Base-by-base conservation (phyloP, 2,888 invertebrate genomes). In the Aromia moschata region DNA sequence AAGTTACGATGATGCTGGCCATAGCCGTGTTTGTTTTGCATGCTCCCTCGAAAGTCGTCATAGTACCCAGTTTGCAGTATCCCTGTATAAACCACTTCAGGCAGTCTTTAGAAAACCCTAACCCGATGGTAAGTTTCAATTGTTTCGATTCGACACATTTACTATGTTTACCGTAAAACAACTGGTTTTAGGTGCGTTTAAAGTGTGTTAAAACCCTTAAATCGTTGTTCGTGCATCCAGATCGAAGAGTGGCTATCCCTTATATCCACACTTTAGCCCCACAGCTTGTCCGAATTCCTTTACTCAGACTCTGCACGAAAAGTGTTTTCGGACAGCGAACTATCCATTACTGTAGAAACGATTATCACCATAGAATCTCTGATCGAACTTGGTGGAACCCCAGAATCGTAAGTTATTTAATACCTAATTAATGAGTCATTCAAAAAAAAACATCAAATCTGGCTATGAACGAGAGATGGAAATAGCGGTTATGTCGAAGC, bases 11-110 rank as follows among this genome's bases (percentile, higher is more conserved):
- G 81, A 88, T 98, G 80, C 84, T 94, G 62, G 92, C 94, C 0
- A 92, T 97, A 76, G 91, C 93, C 1, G 93, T 94, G 5, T 92
- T 98, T 71, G 87, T 97, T 61, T 86, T 93, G 37, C 89, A 94
- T 70, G 91, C 94, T 4, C 90, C 93, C 1, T 86, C 90, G 0
- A 86, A 89, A 69, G 90, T 92, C 9, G 87, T 91, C 9, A 84
- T 87, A 20, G 89, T 92, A 25, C 91, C 93, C 9, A 91, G 93
- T 71, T 82, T 97, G 52, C 92, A 94, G 78, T 94, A 93, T 80
- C 94, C 95, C 0, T 94, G 94, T 76, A 92, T 97, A 72, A 94
- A 96, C 83, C 91, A 96, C 76, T 96, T 96, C 81, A 85, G 93
- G 31, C 92, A 93, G 74, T 92, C 94, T 70, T 83, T 93, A 51